Conservation (phyloP, 2,797 vertebrate species). For the Percopsis omiscomaycus region DNA sequence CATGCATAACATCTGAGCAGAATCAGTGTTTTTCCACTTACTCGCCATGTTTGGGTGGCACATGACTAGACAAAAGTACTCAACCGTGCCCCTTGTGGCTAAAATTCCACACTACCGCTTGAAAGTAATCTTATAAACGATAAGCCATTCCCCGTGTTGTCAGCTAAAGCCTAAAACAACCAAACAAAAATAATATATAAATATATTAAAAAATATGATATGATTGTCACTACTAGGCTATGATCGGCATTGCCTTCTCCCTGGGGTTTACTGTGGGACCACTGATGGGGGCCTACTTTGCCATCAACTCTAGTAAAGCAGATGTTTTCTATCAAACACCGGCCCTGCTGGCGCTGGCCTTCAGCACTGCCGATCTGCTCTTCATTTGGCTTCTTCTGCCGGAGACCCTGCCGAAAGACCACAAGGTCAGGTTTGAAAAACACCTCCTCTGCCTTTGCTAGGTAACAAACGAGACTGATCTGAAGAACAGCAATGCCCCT, state of each 20-base stretch:
- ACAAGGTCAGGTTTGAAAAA: conserved; percentile 76
- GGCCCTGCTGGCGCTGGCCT: conserved; percentile 83
- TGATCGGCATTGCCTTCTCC: conserved; percentile 95
- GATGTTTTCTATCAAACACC: conserved; percentile 81
- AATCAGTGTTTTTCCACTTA: no score
- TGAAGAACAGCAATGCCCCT: no score
- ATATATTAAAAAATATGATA: conserved; percentile 6
- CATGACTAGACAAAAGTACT: no score
- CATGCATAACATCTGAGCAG: no score
- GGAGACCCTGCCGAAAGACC: conserved; percentile 84
- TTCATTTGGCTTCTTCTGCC: conserved; percentile 90
- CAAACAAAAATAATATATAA: background rate
- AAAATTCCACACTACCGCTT: no score
- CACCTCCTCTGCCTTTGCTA: background rate
- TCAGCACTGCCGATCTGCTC: conserved; percentile 82
- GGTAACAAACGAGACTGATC: background rate
- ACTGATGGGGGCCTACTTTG: conserved; percentile 89
- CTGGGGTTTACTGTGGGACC: conserved; percentile 95
- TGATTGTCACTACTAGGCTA: conserved; percentile 77
- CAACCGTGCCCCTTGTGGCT: no score
- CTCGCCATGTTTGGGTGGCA: no score
- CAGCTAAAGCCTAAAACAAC: no score
- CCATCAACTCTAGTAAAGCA: conserved; percentile 66
- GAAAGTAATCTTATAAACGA: no score
- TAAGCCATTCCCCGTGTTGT: no score